These are phyloP conservation scores for Heterodera schachtii DNA, from an alignment of 1,140 invertebrate genomes.

Conservation along the genomic window DNA sequence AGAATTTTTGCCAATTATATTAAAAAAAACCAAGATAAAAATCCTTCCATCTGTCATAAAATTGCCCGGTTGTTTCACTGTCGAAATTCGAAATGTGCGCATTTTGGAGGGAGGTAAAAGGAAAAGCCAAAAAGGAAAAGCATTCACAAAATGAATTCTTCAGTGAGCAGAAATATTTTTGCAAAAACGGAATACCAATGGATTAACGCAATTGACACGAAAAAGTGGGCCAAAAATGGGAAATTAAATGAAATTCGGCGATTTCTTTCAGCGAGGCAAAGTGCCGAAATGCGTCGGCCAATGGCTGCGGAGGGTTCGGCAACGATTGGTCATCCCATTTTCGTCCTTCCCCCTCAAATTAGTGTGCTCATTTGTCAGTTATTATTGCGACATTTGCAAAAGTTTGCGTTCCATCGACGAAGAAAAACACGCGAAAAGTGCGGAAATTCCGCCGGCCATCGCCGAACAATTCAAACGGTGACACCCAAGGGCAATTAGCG, in stretches of 20 bases:
- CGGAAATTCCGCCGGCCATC: conserved; percentile 17
- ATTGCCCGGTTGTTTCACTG: conserved; percentile 64
- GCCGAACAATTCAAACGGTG: conserved; percentile 40
- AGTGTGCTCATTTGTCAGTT: conserved; percentile 47
- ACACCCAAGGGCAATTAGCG: neutral
- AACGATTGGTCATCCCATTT: conserved; percentile 45
- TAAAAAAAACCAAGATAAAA: conserved; percentile 36
- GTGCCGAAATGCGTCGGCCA: conserved; percentile 62
- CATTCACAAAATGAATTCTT: neutral
- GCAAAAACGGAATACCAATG: conserved; percentile 65
- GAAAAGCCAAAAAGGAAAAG: conserved; percentile 34
- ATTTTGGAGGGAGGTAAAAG: conserved; percentile 52
- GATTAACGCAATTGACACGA: conserved; percentile 60
- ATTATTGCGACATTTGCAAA: conserved; percentile 65
- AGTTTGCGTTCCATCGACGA: conserved; percentile 55
- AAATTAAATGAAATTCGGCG: conserved; percentile 9
- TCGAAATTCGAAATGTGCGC: conserved; percentile 63
- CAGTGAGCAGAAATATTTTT: conserved; percentile 41
- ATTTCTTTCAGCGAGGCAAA: conserved; percentile 47
- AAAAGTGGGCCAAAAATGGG: neutral
- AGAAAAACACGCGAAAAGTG: neutral
- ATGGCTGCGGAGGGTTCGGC: conserved; percentile 64
- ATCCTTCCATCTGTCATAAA: conserved; percentile 60
- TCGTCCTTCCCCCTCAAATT: neutral
- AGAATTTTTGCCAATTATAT: neutral